Evolutionary conservation across 2,888 invertebrate species (phyloP), one percentile per base, ranked within the genome.

Genomic region (Opisthograptis luteolata): DNA sequence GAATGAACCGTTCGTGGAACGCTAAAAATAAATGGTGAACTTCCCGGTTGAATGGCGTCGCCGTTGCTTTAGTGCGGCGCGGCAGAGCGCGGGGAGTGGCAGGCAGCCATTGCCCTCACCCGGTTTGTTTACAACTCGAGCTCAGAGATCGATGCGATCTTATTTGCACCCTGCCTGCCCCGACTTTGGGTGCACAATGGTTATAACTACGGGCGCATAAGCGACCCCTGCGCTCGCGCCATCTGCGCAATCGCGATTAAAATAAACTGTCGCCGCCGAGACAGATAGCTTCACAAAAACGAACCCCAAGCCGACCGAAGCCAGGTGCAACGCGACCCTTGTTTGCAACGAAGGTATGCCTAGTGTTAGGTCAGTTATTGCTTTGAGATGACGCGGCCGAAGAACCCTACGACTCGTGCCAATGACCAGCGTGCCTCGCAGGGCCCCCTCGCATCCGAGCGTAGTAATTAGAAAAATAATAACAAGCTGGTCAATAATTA

Each of bases 31-130:
- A 86, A 85, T 81, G 73, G 76, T 87, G 82, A 85, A 89, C 86
- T 89, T 89, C 88, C 89, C 88, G 88, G 89, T 89, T 89, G 88
- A 89, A 89, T 89, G 87, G 89, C 88, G 89, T 86, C 55, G 81
- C 64, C 55, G 74, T 63, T 70, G 73, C 35, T 40, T 44, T 25
- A 40, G 44, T 20, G 44, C 51, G 55, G 66, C 58, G 44, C 51
- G 55, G 66, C 58, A 64, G 67, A 67, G 81, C 67, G 85, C 84
- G 87, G 87, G 87, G 87, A 81, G 85, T 76, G 84, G 82, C 81
- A 66, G 76, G 77, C 88, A 87, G 89, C 83, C 88, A 89, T 87
- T 89, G 89, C 88, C 87, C 89, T 88, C 89, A 66, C 79, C 77
- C 81, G 83, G 88, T 89, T 89, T 89, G 89, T 89, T 89, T 89